A percentile compares a stretch with the other conserved stretches of the same genome.
These are phyloP conservation scores for Trichosurus vulpecula DNA, from an alignment of 2,797 vertebrate genomes.

Conservation along the genomic window DNA sequence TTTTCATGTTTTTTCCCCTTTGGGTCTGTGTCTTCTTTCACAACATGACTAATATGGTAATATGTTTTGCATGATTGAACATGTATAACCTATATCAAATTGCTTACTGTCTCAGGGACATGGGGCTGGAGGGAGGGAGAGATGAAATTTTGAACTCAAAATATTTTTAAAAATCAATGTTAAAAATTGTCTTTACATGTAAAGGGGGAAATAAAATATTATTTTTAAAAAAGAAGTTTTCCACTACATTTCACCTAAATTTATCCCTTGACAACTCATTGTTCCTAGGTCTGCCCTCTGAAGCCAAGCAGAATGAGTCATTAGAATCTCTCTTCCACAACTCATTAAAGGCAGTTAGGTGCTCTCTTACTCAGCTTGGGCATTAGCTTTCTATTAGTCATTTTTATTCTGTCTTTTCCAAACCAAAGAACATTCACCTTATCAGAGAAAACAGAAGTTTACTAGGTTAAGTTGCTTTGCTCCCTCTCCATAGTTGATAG, in stretches of 20 bases:
- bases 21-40: not conserved
- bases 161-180: not conserved
- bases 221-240: not conserved
- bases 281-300: not conserved
- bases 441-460: not conserved
- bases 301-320: not conserved
- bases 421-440: not conserved
- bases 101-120: not conserved
- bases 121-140: not conserved
- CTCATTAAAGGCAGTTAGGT: not conserved
- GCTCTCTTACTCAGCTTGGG: not conserved
- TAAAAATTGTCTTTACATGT: not conserved
- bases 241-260: not conserved
- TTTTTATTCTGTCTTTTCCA: not conserved
- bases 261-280: not conserved
- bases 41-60: not conserved
- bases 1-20: not conserved
- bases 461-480: not conserved
- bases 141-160: not conserved
- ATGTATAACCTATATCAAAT: not conserved
- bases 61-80: not conserved
- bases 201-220: not conserved
- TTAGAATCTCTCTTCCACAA: not conserved
- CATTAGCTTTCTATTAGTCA: not conserved
- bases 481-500: not conserved